These are phyloP conservation scores for Pogonomyrmex californicus DNA, from an alignment of 1,140 invertebrate species.

Conservation along the genomic window DNA sequence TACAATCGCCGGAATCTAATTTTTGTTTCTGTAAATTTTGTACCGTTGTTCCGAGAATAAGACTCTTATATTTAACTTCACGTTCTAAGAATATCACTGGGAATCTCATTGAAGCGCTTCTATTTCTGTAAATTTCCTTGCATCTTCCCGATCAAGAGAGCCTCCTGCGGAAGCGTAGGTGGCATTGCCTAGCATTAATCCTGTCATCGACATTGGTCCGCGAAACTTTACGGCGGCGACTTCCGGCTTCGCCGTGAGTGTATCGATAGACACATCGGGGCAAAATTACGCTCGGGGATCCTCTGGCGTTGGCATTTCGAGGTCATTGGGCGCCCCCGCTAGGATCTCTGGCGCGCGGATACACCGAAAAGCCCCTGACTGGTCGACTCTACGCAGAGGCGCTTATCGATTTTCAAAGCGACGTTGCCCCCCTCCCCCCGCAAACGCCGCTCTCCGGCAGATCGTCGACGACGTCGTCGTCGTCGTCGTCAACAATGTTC, in stretches of 20 bases:
- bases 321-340: slow-evolving; percentile 68
- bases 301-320: slow-evolving; percentile 66
- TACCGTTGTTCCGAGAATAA: background rate
- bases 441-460: slow-evolving; percentile 68
- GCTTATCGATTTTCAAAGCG: slow-evolving; percentile 79
- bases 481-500: slow-evolving; percentile 29
- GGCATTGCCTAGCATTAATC: slow-evolving; percentile 55
- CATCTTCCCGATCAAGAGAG: background rate
- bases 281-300: slow-evolving; percentile 62
- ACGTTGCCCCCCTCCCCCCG: slow-evolving; percentile 67
- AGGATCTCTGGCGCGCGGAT: slow-evolving; percentile 74
- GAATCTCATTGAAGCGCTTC: background rate
- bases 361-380: slow-evolving; percentile 77
- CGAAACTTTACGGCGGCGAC: slow-evolving; percentile 56
- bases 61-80: slow-evolving; percentile 28
- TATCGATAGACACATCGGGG: slow-evolving; percentile 58
- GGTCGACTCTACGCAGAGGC: slow-evolving; percentile 75
- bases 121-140: slow-evolving; percentile 2
- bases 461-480: slow-evolving; percentile 58
- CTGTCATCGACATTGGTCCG: slow-evolving; percentile 63
- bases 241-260: slow-evolving; percentile 40
- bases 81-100: background rate
- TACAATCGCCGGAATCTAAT: background rate
- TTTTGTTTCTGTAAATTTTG: background rate
- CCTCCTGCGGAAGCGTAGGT: background rate